Conservation (phyloP, 2,797 vertebrate species). For the Kryptolebias ocellatus region DNA sequence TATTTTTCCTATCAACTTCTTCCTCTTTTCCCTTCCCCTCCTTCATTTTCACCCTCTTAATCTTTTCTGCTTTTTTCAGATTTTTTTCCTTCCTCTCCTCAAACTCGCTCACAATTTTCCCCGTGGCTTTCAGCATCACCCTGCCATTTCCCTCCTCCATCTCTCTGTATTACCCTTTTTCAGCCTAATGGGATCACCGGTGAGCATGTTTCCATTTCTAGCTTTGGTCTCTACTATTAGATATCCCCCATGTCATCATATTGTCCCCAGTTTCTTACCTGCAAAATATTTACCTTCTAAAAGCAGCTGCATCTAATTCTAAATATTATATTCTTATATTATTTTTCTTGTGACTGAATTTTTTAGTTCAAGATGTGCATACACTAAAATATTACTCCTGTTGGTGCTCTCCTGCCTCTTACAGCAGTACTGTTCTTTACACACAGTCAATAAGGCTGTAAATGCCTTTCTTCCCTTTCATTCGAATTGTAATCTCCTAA, state of each 20-base stretch:
- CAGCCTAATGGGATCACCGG: slow-evolving; percentile 70
- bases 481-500: slow-evolving; percentile 34
- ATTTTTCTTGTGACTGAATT: slow-evolving; percentile 12
- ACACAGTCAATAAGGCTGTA: slow-evolving; percentile 32
- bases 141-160: slow-evolving; percentile 44
- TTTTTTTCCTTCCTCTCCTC: slow-evolving; percentile 32
- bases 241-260: slow-evolving; percentile 35
- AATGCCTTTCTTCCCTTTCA: slow-evolving; percentile 44
- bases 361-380: not conserved
- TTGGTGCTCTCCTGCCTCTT: no score
- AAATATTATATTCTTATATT: slow-evolving; percentile 12
- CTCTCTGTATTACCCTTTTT: slow-evolving; percentile 52
- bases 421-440: slow-evolving; percentile 4
- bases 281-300: slow-evolving; percentile 9
- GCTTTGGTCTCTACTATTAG: slow-evolving; percentile 31
- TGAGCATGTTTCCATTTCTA: slow-evolving; percentile 57
- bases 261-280: slow-evolving; percentile 11
- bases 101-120: slow-evolving; percentile 27
- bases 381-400: slow-evolving; percentile 1
- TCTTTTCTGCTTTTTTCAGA: slow-evolving; percentile 29
- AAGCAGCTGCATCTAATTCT: slow-evolving; percentile 5
- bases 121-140: slow-evolving; percentile 37
- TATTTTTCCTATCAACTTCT: slow-evolving; percentile 31
- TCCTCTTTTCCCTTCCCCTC: slow-evolving; percentile 9
- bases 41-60: slow-evolving; percentile 34